Base-by-base conservation (phyloP, 2,113 vertebrate species). In the Ceyx melanurus region DNA sequence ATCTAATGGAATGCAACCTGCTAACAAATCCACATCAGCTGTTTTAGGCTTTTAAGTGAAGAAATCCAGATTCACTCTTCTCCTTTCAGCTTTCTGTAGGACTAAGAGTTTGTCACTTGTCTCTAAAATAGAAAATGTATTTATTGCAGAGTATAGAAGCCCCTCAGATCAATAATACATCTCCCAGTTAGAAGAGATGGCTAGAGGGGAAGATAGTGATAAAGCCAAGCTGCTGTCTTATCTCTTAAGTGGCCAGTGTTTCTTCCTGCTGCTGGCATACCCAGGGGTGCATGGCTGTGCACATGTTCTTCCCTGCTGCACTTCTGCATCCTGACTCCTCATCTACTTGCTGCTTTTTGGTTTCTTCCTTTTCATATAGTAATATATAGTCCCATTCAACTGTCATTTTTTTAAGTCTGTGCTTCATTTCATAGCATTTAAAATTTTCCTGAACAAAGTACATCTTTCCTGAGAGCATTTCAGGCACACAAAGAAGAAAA, bases 401-500 rank as follows among this genome's bases (percentile, higher is more conserved):
- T 79, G 6, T 31, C 73, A 14, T 6, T 33, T 50, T 46, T 82
- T 84, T 43, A 21, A 46, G 50, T 67, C 5, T 53, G 4, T 81
- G 31, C 46, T 60, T 83, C 12, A 5, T 73, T 83, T 86, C 6
- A 14, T 50, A 56, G 21, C 15, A 3, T 54, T 54, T 78, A 7
- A 54, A 43, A 33, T 90, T 95, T 62, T 97, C 98, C 97, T 99
- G 97, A 97, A 98, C 71, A 4, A 13, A 18, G 3, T 54, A 99
- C 98, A 40, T 99, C 99, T 13, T 99, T 99, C 96, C 93, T 99
- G 90, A 97, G 98, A 85, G 99, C 98, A 0, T 99, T 99, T 96
- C 99, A 99, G 95, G 98, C 98, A 13, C 99, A 99, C 92, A 99
- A 99, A 95, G 99, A 99, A 88, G 99, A 99, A 95, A 99, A 99